Percentiles rank a stretch among this genome's conserved stretches.
These are phyloP conservation scores for Falco columbarius DNA, from an alignment of 2,797 vertebrate species.

Conservation along the genomic window DNA sequence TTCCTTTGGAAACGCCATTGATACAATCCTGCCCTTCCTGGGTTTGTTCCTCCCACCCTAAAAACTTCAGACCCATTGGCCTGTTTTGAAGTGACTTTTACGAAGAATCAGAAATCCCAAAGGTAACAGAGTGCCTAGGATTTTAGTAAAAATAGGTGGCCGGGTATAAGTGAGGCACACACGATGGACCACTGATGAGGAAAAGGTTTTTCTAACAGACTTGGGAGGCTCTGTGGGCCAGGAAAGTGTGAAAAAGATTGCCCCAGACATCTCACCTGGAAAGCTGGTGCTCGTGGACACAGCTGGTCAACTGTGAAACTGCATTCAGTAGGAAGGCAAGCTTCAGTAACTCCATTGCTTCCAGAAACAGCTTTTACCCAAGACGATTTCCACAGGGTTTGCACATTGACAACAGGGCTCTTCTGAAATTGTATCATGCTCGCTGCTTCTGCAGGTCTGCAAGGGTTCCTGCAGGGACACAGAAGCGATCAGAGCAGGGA, in stretches of 20 bases:
- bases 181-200: neutral
- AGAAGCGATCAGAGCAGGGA: neutral
- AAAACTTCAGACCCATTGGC: neutral
- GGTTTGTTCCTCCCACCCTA: neutral
- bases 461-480: neutral
- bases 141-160: neutral
- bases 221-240: neutral
- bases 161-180: neutral
- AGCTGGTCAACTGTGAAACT: conserved; percentile 14
- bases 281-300: neutral
- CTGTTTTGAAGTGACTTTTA: neutral
- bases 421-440: neutral
- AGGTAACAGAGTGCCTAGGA: neutral
- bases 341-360: neutral
- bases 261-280: neutral
- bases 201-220: neutral
- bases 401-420: neutral
- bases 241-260: neutral
- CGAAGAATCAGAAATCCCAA: neutral
- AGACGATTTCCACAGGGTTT: neutral
- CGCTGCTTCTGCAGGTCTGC: neutral
- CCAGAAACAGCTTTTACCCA: neutral
- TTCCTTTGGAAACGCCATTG: neutral
- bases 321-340: neutral
- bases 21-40: neutral